These are phyloP conservation scores for Phaetusa simplex DNA, from an alignment of 2,113 vertebrate genomes.

Conservation along the genomic window DNA sequence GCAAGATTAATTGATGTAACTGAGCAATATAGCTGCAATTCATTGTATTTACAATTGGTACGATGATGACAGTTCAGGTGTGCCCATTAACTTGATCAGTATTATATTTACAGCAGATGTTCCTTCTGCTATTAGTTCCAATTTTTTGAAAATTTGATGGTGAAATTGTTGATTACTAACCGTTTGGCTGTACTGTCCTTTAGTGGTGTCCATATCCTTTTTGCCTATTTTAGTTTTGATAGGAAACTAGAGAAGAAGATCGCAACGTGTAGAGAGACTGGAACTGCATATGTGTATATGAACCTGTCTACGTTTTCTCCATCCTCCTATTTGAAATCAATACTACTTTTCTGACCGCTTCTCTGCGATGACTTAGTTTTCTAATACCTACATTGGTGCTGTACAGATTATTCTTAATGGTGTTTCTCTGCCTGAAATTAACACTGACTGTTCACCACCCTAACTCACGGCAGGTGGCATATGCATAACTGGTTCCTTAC, in stretches of 20 bases:
- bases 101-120: not conserved
- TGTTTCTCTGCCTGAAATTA: not conserved
- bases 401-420: not conserved
- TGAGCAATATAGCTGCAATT: not conserved
- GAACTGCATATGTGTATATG: not conserved
- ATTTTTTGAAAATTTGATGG: not conserved
- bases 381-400: not conserved
- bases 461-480: not conserved
- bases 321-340: not conserved
- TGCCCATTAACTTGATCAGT: not conserved
- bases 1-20: not conserved
- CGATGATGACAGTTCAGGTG: not conserved
- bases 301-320: not conserved
- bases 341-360: not conserved
- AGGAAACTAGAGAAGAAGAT: not conserved
- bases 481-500: not conserved
- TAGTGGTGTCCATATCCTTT: not conserved
- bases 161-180: not conserved
- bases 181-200: not conserved
- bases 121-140: not conserved
- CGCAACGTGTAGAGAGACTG: not conserved
- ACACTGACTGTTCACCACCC: not conserved
- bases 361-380: not conserved
- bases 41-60: not conserved
- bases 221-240: not conserved